Percentiles rank a stretch among this genome's conserved stretches.
phyloP scores from a whole-genome alignment of 2,797 vertebrate genomes.

The Pipistrellus nathusii region DNA sequence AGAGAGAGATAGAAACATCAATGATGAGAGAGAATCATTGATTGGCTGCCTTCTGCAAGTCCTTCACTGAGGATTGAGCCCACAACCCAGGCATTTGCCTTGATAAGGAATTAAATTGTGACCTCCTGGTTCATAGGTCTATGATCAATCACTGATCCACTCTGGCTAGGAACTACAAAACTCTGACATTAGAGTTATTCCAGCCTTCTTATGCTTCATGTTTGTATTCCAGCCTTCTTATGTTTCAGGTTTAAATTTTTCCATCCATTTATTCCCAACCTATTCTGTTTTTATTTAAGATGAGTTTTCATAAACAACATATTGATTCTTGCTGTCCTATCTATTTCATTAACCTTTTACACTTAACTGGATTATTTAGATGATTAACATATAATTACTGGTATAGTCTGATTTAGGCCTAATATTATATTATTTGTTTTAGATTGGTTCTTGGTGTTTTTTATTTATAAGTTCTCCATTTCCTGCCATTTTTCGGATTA shows the following conservation, averaged over 20 bases:
- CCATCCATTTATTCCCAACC: neutral
- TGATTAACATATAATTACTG: neutral
- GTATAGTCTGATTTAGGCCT: neutral
- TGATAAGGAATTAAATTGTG: too few species aligned
- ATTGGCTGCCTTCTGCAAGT: too few species aligned
- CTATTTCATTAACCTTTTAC: neutral
- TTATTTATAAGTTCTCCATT: neutral
- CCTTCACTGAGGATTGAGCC: too few species aligned
- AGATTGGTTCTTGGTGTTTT: neutral
- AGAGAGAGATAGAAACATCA: neutral
- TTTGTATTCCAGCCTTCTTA: neutral
- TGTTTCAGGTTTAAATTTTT: neutral
- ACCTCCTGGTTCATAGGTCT: too few species aligned
- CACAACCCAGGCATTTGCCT: too few species aligned
- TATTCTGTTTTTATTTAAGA: conserved; percentile 10
- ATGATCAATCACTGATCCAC: too few species aligned
- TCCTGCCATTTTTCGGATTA: neutral
- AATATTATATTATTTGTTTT: neutral
- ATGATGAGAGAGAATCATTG: neutral
- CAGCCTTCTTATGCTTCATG: neutral
- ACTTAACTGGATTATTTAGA: neutral
- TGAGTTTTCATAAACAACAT: neutral
- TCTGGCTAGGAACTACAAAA: too few species aligned
- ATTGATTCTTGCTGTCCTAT: neutral
- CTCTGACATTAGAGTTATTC: neutral